Evolutionary conservation across 2,113 vertebrate genomes (phyloP).

Genomic region (Ceuthmochares aereus): DNA sequence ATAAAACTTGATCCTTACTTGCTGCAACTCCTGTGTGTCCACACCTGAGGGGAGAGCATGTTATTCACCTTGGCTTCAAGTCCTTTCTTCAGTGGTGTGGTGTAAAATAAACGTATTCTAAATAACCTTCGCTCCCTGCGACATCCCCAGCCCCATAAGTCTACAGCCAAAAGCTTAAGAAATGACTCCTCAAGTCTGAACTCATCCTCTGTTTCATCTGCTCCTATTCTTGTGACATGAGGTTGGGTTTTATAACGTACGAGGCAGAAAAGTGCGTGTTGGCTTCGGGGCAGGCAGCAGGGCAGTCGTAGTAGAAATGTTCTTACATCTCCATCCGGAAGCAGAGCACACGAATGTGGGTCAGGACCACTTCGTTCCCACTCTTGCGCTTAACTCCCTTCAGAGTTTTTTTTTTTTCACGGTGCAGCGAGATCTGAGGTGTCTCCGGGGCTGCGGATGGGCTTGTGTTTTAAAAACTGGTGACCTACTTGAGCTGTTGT

Average conservation of each 20-base stretch:
- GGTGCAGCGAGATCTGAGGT: accelerated
- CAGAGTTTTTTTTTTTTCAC: no score
- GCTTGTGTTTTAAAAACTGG: accelerated
- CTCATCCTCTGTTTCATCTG: no score
- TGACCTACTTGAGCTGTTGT: neutral
- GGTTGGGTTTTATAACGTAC: accelerated
- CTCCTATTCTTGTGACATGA: neutral
- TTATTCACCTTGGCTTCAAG: neutral
- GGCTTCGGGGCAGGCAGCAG: neutral
- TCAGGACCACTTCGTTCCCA: accelerated
- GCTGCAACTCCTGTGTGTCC: neutral
- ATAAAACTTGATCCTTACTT: neutral
- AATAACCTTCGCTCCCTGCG: accelerated
- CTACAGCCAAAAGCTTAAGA: neutral
- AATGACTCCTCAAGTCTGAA: neutral
- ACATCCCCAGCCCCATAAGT: accelerated
- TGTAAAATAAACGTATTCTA: neutral
- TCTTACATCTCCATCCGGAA: neutral
- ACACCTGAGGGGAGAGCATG: neutral
- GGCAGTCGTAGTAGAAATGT: neutral
- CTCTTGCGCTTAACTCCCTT: neutral
- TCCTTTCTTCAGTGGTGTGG: accelerated
- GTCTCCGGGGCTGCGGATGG: neutral
- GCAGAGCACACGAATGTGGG: neutral
- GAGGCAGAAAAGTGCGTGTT: accelerated